These are phyloP conservation scores for Orcinus orca DNA, from an alignment of 2,113 vertebrate species.

Conservation along the genomic window DNA sequence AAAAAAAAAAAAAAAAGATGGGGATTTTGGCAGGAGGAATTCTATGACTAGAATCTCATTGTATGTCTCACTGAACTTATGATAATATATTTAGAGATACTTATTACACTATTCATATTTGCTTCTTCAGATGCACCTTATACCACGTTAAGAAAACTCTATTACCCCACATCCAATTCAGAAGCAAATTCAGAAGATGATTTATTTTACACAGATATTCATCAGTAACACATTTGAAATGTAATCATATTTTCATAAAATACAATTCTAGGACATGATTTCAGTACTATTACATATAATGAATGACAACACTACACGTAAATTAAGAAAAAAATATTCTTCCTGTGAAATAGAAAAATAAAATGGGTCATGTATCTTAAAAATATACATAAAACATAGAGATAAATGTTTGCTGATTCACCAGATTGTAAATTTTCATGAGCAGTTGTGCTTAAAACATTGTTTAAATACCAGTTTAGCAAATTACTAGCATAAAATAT, in stretches of 20 bases:
- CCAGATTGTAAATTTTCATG: slow-evolving; percentile 48
- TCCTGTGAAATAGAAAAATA: slow-evolving; percentile 12
- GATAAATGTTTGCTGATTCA: slow-evolving; percentile 35
- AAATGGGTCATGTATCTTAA: slow-evolving; percentile 26
- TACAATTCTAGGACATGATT: not conserved
- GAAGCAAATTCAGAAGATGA: not conserved
- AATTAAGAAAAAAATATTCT: not conserved
- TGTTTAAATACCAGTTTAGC: slow-evolving; percentile 50
- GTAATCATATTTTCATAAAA: not conserved
- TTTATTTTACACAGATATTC: not conserved
- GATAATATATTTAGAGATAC: not conserved
- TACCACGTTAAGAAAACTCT: not conserved
- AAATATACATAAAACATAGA: slow-evolving; percentile 38
- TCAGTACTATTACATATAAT: not conserved
- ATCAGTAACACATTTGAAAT: not conserved
- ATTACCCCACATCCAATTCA: not conserved
- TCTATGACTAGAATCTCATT: not conserved
- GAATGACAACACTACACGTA: not conserved
- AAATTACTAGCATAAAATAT: slow-evolving; percentile 55
- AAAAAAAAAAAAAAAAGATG: not conserved
- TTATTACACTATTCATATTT: not conserved
- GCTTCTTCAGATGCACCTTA: not conserved
- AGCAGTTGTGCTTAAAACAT: slow-evolving; percentile 41
- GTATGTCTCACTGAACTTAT: not conserved
- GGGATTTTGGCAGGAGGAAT: not conserved